Conservation (phyloP, 2,797 vertebrate genomes). For the Prionace glauca region DNA sequence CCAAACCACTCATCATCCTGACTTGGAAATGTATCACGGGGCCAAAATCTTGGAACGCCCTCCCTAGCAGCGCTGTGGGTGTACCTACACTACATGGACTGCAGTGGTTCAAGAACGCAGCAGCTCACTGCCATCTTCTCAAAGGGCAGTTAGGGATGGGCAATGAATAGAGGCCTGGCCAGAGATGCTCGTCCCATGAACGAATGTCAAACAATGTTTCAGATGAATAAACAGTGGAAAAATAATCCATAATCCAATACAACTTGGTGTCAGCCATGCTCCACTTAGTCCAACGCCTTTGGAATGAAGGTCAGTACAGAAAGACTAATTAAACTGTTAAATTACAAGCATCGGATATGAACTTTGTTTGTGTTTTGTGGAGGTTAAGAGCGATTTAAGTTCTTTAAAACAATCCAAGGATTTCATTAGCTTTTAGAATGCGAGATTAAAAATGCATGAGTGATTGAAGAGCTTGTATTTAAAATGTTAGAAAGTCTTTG, state of each 20-base stretch:
- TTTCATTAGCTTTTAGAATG: background rate
- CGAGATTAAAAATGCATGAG: background rate
- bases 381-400: background rate
- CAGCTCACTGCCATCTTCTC: background rate
- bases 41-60: background rate
- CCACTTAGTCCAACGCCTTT: background rate
- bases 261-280: background rate
- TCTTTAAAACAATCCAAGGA: background rate
- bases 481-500: background rate
- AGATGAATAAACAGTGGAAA: background rate
- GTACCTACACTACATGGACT: background rate
- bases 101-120: background rate
- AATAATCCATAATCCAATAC: background rate
- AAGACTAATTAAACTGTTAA: background rate
- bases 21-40: no score
- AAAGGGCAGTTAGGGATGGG: background rate
- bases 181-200: background rate
- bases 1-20: background rate
- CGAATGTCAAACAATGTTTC: background rate
- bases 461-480: background rate
- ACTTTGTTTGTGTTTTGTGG: background rate
- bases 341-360: background rate
- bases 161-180: background rate
- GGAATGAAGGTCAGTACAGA: background rate
- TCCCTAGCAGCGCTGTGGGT: background rate